A percentile compares a stretch with the other conserved stretches of the same genome.
phyloP scores from a whole-genome alignment of 2,797 vertebrate genomes.

The Macroramphosus scolopax region DNA sequence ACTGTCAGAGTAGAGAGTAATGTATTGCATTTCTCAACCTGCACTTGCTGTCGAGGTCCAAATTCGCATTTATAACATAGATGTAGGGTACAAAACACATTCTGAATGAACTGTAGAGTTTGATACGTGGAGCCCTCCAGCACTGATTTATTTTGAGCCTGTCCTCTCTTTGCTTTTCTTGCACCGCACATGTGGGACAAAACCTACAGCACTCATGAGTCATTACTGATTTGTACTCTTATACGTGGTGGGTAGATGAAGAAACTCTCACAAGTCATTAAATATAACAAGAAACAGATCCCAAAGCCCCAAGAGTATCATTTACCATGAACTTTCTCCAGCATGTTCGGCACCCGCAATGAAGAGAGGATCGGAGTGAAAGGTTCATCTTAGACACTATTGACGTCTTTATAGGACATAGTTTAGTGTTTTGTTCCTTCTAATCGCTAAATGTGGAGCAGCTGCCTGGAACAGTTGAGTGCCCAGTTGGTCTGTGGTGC shows the following conservation, averaged over 20 bases:
- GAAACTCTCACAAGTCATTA: constrained; percentile 52
- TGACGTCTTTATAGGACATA: constrained; percentile 35
- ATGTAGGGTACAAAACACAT: constrained; percentile 62
- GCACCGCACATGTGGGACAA: constrained; percentile 47
- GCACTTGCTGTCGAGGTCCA: constrained; percentile 53
- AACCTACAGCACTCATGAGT: constrained; percentile 64
- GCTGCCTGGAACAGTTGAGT: constrained; percentile 57
- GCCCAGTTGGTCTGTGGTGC: constrained; percentile 58
- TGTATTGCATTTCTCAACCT: constrained; percentile 64
- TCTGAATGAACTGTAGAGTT: constrained; percentile 65
- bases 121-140: constrained; percentile 64
- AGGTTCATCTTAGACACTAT: constrained; percentile 31
- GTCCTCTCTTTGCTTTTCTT: constrained; percentile 47
- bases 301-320: constrained; percentile 11
- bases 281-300: constrained; percentile 47
- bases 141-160: constrained; percentile 68
- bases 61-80: constrained; percentile 63
- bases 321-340: constrained; percentile 24
- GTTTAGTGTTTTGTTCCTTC: constrained; percentile 41
- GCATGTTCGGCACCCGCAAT: constrained; percentile 30
- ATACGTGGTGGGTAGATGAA: constrained; percentile 43
- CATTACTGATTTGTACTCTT: constrained; percentile 65
- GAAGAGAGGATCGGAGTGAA: constrained; percentile 23
- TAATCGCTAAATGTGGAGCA: constrained; percentile 58
- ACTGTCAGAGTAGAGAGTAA: constrained; percentile 59